phyloP scores from a whole-genome alignment of 1,140 invertebrate species.

The Oedothorax gibbosus region DNA sequence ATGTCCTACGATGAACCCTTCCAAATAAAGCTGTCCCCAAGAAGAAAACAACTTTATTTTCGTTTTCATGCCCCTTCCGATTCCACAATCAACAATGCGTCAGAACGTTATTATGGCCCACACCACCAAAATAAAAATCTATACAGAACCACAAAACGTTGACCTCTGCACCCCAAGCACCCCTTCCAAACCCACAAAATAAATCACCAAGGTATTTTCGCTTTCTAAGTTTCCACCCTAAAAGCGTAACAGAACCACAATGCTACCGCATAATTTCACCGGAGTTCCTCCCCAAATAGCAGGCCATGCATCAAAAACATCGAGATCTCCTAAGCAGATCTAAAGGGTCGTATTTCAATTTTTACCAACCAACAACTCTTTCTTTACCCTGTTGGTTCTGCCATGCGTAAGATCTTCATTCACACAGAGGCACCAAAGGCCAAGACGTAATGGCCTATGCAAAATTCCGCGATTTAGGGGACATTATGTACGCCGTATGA shows the following conservation, averaged over 20 bases:
- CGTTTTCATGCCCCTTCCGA: not conserved
- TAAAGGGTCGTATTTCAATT: conserved; percentile 34
- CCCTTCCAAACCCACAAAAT: conserved; percentile 5
- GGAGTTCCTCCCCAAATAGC: not conserved
- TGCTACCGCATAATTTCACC: conserved; percentile 20
- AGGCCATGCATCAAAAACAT: conserved; percentile 30
- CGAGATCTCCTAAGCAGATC: conserved; percentile 3
- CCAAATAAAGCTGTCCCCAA: not conserved
- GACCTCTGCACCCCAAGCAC: not conserved
- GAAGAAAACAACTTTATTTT: not conserved
- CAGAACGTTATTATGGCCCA: too few relatives aligned
- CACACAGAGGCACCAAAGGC: not conserved
- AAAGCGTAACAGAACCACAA: conserved; percentile 31
- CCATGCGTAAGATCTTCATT: not conserved
- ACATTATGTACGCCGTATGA: not conserved
- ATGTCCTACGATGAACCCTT: too few relatives aligned
- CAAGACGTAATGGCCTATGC: conserved; percentile 12
- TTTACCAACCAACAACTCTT: conserved; percentile 18
- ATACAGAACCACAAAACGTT: too few relatives aligned
- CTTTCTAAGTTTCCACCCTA: not conserved
- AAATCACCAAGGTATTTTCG: not conserved
- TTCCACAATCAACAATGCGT: too few relatives aligned
- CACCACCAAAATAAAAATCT: too few relatives aligned
- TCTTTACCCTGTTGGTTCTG: not conserved
- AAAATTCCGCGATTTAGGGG: conserved; percentile 2